Percentiles rank a stretch among this genome's conserved stretches.
These are phyloP conservation scores for Tachina grossa DNA, from an alignment of 2,888 invertebrate genomes.

Conservation along the genomic window DNA sequence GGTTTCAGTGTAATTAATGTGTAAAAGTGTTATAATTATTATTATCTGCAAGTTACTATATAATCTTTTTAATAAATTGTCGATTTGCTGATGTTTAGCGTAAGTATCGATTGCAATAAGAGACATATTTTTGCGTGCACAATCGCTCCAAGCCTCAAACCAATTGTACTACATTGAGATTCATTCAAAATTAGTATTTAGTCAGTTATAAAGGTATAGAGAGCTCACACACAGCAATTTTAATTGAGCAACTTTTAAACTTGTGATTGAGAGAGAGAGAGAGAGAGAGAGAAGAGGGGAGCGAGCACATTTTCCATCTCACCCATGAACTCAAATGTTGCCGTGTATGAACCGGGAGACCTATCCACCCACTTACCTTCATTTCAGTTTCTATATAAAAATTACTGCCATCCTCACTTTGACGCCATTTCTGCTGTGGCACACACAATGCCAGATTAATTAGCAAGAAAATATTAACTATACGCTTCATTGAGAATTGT, in stretches of 20 bases:
- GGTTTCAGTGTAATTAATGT: neutral
- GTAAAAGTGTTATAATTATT: neutral
- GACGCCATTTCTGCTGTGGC: constrained; percentile 47
- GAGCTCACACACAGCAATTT: too few relatives aligned
- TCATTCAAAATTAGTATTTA: too few relatives aligned
- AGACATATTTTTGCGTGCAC: constrained; percentile 65
- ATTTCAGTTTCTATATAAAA: constrained; percentile 50
- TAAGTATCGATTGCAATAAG: constrained; percentile 53
- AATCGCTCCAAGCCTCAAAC: constrained; percentile 62
- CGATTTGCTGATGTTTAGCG: constrained; percentile 56
- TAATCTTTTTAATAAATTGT: constrained; percentile 46
- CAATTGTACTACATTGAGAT: constrained; percentile 55
- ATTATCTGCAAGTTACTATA: constrained; percentile 39
- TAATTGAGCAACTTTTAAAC: too few relatives aligned
- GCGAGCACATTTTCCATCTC: too few relatives aligned
- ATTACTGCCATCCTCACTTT: constrained; percentile 58
- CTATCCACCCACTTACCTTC: constrained; percentile 23
- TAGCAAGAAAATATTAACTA: constrained; percentile 32
- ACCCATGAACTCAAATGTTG: too few relatives aligned
- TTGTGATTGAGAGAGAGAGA: too few relatives aligned
- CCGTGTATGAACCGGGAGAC: too few relatives aligned
- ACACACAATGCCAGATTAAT: constrained; percentile 2
- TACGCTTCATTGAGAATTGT: neutral
- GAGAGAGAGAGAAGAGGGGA: too few relatives aligned
- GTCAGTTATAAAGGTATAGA: too few relatives aligned